Percentiles rank a stretch among this genome's conserved stretches.
Evolutionary conservation across 2,113 vertebrate genomes (phyloP).

Genomic region (Gobius niger): DNA sequence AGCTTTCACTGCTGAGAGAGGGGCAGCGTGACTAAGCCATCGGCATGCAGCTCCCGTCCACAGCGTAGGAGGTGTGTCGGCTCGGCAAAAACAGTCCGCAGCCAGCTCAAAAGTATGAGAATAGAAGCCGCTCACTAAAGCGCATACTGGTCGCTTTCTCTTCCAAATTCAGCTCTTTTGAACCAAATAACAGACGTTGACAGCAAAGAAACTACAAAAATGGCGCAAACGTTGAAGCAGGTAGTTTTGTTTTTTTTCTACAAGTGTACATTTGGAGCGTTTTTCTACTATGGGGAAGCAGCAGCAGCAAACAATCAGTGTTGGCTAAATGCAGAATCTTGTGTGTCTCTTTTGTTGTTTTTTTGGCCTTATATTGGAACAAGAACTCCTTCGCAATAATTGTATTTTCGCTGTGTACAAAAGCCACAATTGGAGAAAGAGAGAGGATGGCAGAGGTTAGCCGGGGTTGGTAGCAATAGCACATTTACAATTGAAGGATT

Average conservation of each 20-base stretch:
- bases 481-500: conserved; percentile 2
- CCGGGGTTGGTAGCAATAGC: conserved; percentile 6
- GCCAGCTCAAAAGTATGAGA: conserved; percentile 11
- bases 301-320: conserved; percentile 53
- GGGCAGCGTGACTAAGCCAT: conserved; percentile 34
- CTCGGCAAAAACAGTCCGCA: conserved; percentile 42
- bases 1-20: conserved; percentile 25
- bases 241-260: conserved; percentile 32
- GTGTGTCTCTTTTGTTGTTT: conserved; percentile 13
- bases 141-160: neutral
- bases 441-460: conserved; percentile 9
- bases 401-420: conserved; percentile 57
- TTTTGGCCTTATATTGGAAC: conserved; percentile 57
- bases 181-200: conserved; percentile 30
- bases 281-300: conserved; percentile 24
- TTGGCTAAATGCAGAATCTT: conserved; percentile 31
- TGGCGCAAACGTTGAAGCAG: conserved; percentile 50
- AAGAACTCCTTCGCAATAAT: conserved; percentile 71
- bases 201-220: conserved; percentile 35
- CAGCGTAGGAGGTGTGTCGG: conserved; percentile 47
- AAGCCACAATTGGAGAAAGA: conserved; percentile 37
- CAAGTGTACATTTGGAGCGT: conserved; percentile 27
- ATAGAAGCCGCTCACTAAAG: conserved; percentile 1
- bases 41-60: conserved; percentile 36
- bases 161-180: conserved; percentile 55